These are phyloP conservation scores for Eucriotettix oculatus DNA, from an alignment of 2,888 invertebrate species.

Conservation along the genomic window DNA sequence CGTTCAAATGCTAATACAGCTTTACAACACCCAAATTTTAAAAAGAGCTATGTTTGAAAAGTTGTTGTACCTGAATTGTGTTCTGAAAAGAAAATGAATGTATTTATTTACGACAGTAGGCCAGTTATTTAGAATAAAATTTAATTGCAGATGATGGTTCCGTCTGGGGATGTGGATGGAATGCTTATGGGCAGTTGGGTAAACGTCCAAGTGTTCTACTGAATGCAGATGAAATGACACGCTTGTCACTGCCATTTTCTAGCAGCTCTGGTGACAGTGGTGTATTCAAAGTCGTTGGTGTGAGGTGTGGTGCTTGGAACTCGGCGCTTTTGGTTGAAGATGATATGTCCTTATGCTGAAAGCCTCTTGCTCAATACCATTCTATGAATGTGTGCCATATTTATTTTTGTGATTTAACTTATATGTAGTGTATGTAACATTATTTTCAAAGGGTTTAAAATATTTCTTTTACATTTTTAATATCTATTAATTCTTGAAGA, in stretches of 20 bases:
- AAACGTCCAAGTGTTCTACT: not conserved
- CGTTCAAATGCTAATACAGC: too few species aligned
- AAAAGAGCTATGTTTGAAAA: too few species aligned
- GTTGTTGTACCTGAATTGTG: too few species aligned
- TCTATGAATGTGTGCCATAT: not conserved
- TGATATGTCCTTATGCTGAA: not conserved
- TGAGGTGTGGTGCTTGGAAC: constrained; percentile 6
- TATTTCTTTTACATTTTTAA: too few species aligned
- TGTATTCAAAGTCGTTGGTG: not conserved
- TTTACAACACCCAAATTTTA: too few species aligned
- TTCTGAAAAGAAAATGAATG: not conserved
- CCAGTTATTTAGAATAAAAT: not conserved
- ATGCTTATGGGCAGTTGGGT: constrained; percentile 66
- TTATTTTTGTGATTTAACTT: not conserved
- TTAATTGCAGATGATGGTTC: constrained; percentile 37
- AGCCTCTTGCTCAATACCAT: not conserved
- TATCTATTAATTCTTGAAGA: too few species aligned
- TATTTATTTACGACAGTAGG: not conserved
- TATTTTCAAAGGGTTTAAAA: too few species aligned
- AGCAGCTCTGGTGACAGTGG: not conserved
- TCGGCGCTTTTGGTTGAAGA: not conserved
- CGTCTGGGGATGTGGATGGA: constrained; percentile 64
- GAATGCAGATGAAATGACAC: not conserved
- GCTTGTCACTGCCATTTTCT: not conserved
- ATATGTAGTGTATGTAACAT: too few species aligned